Conservation (phyloP, 2,888 invertebrate species). For the Cheilosia scutellata region DNA sequence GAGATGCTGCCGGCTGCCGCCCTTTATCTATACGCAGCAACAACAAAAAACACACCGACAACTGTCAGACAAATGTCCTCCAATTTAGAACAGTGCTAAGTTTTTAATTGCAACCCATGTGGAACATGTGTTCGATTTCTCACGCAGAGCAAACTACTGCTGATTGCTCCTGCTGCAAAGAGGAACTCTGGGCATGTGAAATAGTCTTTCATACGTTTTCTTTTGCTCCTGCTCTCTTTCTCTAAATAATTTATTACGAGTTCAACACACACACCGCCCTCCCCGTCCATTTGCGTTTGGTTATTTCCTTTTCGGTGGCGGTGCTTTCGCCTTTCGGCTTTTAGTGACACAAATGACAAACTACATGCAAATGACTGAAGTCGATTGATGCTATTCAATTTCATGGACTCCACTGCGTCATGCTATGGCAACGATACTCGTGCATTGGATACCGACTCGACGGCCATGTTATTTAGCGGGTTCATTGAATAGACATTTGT, state of each 20-base stretch:
- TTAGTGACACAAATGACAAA: slow-evolving; percentile 53
- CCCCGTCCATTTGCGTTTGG: not conserved
- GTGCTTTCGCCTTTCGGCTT: not conserved
- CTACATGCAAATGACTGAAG: slow-evolving; percentile 69
- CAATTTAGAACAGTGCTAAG: slow-evolving; percentile 65
- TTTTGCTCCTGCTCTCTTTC: not conserved
- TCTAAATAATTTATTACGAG: slow-evolving; percentile 64
- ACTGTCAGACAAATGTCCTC: slow-evolving; percentile 58
- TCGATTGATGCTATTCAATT: slow-evolving; percentile 70
- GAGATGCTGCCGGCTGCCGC: too few species aligned
- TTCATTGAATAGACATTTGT: slow-evolving; percentile 75
- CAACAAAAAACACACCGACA: slow-evolving; percentile 14
- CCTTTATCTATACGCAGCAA: too few species aligned
- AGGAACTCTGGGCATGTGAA: not conserved
- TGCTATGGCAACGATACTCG: not conserved
- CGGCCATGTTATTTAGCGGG: slow-evolving; percentile 44
- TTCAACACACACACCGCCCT: slow-evolving; percentile 16
- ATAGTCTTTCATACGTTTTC: not conserved
- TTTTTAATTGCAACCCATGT: slow-evolving; percentile 73
- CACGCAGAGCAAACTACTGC: slow-evolving; percentile 33
- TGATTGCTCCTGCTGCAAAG: not conserved
- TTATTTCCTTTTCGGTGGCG: not conserved
- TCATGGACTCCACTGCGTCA: slow-evolving; percentile 32
- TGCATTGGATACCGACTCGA: slow-evolving; percentile 12
- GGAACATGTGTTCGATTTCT: slow-evolving; percentile 71